Evolutionary conservation across 1,140 invertebrate genomes (phyloP).

Genomic region (Scaptodrosophila lebanonensis): DNA sequence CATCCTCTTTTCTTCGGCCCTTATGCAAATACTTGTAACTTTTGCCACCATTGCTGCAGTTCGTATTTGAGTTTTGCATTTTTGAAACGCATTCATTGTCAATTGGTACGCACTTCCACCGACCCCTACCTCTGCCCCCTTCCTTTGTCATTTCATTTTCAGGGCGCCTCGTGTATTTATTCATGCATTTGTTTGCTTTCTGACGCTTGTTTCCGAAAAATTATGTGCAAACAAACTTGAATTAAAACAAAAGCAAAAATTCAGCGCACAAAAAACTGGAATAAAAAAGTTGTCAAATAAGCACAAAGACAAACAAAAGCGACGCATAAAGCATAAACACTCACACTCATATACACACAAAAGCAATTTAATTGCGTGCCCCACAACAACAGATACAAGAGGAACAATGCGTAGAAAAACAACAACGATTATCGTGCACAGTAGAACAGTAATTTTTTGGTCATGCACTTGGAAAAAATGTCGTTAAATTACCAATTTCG

Average conservation of each 20-base stretch:
- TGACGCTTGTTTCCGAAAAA: conserved; percentile 73
- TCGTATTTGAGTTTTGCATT: conserved; percentile 62
- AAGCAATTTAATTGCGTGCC: conserved; percentile 65
- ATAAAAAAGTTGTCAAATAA: conserved; percentile 69
- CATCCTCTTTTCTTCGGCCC: too few relatives aligned
- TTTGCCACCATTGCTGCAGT: too few relatives aligned
- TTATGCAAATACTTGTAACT: too few relatives aligned
- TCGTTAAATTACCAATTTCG: too few relatives aligned
- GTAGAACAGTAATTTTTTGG: too few relatives aligned
- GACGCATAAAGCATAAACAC: conserved; percentile 23
- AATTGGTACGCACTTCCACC: too few relatives aligned
- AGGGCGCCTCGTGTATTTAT: conserved; percentile 62
- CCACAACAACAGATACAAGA: conserved; percentile 27
- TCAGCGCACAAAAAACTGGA: conserved; percentile 24
- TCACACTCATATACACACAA: conserved; percentile 42
- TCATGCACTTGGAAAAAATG: too few relatives aligned
- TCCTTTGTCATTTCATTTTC: conserved; percentile 47
- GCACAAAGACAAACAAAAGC: conserved; percentile 68
- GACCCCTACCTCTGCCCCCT: too few relatives aligned
- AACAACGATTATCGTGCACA: too few relatives aligned
- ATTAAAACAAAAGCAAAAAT: conserved; percentile 52
- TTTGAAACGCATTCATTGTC: conserved; percentile 59
- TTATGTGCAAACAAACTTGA: conserved; percentile 69
- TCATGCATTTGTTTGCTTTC: conserved; percentile 72
- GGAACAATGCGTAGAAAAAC: too few relatives aligned